Percentiles rank a stretch among this genome's conserved stretches.
phyloP scores from a whole-genome alignment of 2,113 vertebrate genomes.

The Epinephelus fuscoguttatus region DNA sequence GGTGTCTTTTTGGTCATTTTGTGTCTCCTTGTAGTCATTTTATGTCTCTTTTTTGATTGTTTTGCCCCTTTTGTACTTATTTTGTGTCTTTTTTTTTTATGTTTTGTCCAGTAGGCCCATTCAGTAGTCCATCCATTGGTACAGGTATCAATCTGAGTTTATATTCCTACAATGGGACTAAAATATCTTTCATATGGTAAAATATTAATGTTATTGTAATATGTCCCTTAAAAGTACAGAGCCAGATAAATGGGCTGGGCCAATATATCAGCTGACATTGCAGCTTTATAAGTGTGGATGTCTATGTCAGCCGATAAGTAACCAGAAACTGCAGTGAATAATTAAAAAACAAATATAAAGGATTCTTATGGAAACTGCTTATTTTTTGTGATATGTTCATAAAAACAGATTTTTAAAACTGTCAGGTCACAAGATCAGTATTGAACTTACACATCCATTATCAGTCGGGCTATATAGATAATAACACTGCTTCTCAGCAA shows the following conservation, averaged over 20 bases:
- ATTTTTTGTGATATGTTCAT: neutral
- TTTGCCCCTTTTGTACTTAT: no score
- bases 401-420: neutral
- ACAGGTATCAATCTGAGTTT: neutral
- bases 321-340: neutral
- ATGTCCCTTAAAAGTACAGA: neutral
- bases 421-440: neutral
- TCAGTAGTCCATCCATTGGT: no score
- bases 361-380: neutral
- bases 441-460: neutral
- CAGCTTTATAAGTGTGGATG: neutral
- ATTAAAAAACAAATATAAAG: neutral
- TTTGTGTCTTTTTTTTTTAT: no score
- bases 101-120: no score
- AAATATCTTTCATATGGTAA: neutral
- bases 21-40: no score
- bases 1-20: no score
- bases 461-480: neutral
- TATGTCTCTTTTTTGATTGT: no score
- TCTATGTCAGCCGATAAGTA: neutral
- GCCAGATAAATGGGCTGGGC: neutral
- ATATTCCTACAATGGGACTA: neutral
- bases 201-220: neutral
- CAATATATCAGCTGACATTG: neutral
- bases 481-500: neutral